Evolutionary conservation across 2,113 vertebrate genomes (phyloP).

Genomic region (Pholis gunnellus): DNA sequence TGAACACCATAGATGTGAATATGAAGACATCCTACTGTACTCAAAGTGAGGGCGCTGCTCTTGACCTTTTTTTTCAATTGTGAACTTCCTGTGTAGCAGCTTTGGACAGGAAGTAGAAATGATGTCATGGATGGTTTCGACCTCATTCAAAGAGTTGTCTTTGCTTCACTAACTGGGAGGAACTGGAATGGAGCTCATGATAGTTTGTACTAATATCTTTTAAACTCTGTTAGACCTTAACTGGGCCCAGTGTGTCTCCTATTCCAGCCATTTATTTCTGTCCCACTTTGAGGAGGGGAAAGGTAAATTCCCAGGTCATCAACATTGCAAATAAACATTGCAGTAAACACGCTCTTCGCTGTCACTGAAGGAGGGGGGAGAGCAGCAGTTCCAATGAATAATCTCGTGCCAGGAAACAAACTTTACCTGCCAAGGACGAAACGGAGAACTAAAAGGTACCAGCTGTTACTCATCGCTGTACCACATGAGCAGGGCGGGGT

Average conservation of each 20-base stretch:
- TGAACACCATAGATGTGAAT: conserved; percentile 4
- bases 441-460: neutral
- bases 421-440: neutral
- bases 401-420: conserved; percentile 12
- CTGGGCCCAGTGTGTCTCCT: conserved; percentile 17
- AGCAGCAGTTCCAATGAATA: neutral
- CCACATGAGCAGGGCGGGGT: conserved; percentile 23
- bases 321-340: neutral
- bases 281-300: neutral
- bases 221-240: conserved; percentile 20
- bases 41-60: conserved; percentile 18
- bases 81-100: conserved; percentile 58
- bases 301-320: neutral
- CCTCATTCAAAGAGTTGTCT: neutral
- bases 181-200: conserved; percentile 6
- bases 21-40: conserved; percentile 1
- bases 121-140: conserved; percentile 35
- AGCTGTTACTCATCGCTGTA: neutral
- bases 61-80: conserved; percentile 34
- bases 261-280: neutral
- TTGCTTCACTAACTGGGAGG: neutral
- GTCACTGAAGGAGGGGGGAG: neutral
- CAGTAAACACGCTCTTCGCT: neutral
- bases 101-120: conserved; percentile 52
- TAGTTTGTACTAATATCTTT: neutral